phyloP scores from a whole-genome alignment of 2,113 vertebrate genomes.

The Dryoscopus gambensis region DNA sequence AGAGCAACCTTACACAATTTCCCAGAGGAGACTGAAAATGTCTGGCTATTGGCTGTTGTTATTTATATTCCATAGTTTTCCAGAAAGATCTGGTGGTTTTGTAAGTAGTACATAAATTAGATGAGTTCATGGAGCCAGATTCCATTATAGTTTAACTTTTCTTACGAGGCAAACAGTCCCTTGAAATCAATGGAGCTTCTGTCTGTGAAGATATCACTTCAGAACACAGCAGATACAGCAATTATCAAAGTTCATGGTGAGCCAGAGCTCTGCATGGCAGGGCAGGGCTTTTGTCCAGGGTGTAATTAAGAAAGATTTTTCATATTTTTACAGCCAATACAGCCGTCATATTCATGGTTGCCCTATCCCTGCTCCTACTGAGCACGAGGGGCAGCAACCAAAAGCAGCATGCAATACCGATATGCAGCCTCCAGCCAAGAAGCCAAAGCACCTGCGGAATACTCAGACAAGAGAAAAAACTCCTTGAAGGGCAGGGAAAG shows the following conservation, averaged over 20 bases:
- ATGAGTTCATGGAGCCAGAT: background rate
- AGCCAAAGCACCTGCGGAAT: background rate
- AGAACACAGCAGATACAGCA: background rate
- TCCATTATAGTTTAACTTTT: background rate
- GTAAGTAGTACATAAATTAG: background rate
- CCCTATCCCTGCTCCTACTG: background rate
- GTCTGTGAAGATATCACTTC: background rate
- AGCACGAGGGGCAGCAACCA: background rate
- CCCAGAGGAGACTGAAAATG: background rate
- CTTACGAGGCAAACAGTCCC: background rate
- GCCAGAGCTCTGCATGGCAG: background rate
- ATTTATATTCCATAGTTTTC: conserved; percentile 7
- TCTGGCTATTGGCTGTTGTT: background rate
- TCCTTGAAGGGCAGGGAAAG: background rate
- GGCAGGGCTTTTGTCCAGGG: background rate
- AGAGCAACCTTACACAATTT: background rate
- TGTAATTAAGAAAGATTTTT: background rate
- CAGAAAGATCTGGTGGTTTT: background rate
- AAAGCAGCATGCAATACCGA: accelerated
- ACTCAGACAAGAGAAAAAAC: background rate
- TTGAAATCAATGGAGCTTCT: background rate
- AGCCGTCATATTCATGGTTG: background rate
- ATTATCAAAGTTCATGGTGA: background rate
- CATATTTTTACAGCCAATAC: background rate
- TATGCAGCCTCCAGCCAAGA: background rate